Conservation (phyloP, 2,113 vertebrate genomes). For the Lophotis ruficrista region DNA sequence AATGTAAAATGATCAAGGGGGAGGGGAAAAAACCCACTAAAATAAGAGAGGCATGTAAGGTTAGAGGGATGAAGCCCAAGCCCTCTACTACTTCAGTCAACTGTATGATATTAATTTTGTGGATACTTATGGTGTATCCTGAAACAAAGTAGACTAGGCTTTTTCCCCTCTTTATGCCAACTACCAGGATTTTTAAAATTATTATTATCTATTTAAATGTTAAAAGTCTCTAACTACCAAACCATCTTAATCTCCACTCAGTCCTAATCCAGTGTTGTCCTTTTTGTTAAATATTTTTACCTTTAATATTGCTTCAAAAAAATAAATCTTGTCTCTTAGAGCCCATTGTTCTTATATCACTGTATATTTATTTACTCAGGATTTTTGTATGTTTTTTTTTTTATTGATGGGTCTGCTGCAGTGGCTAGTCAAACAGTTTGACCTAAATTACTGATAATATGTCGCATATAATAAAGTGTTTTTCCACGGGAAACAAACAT, state of each 20-base stretch:
- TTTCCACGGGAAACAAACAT: rapidly evolving
- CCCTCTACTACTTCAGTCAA: neutral
- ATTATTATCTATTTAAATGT: neutral
- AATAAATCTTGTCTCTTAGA: neutral
- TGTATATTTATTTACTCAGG: neutral
- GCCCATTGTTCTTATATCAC: neutral
- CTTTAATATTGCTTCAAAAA: neutral
- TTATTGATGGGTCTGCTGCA: neutral
- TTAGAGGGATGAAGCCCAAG: neutral
- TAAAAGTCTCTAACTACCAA: neutral
- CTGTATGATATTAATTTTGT: neutral
- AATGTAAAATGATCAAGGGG: neutral
- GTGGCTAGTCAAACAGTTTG: neutral
- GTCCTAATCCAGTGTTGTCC: neutral
- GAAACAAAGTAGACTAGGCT: neutral
- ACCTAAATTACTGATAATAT: neutral
- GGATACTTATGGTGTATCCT: neutral
- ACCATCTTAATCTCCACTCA: neutral
- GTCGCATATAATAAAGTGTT: neutral
- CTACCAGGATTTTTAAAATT: neutral
- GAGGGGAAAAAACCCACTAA: neutral
- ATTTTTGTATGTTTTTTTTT: neutral
- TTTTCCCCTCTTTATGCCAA: neutral
- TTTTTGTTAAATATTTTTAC: neutral
- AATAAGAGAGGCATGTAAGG: neutral